Conservation (phyloP, 2,797 vertebrate species). For the Threskiornis aethiopicus region DNA sequence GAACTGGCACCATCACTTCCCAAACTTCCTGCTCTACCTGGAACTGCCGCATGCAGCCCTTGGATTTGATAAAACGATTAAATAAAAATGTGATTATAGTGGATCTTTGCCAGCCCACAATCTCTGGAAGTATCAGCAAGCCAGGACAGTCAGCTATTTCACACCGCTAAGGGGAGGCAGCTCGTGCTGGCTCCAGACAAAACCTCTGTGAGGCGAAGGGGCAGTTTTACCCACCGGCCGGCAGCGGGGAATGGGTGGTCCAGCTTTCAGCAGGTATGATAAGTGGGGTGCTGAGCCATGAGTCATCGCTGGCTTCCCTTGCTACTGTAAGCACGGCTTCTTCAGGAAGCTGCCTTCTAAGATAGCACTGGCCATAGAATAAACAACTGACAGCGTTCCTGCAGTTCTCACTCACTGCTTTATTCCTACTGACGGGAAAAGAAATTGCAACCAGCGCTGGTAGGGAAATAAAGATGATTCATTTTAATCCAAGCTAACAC, state of each 20-base stretch:
- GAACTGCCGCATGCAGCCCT: neutral
- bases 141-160: neutral
- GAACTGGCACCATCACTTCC: neutral
- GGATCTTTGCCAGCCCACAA: neutral
- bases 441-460: fast-evolving
- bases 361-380: neutral
- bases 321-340: neutral
- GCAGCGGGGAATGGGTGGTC: neutral
- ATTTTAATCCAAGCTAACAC: neutral
- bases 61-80: neutral
- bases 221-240: neutral
- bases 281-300: neutral
- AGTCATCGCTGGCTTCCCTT: neutral
- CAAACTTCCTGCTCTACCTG: neutral
- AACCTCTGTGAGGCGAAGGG: neutral
- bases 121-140: neutral
- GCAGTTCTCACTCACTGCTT: neutral
- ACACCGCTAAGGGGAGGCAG: fast-evolving
- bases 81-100: neutral
- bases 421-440: neutral
- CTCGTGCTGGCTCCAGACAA: neutral
- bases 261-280: neutral
- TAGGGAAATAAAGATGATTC: neutral
- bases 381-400: neutral
- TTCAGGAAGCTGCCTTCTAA: neutral